These are phyloP conservation scores for Leucophenga maculata DNA, from an alignment of 2,888 invertebrate species.

Conservation along the genomic window DNA sequence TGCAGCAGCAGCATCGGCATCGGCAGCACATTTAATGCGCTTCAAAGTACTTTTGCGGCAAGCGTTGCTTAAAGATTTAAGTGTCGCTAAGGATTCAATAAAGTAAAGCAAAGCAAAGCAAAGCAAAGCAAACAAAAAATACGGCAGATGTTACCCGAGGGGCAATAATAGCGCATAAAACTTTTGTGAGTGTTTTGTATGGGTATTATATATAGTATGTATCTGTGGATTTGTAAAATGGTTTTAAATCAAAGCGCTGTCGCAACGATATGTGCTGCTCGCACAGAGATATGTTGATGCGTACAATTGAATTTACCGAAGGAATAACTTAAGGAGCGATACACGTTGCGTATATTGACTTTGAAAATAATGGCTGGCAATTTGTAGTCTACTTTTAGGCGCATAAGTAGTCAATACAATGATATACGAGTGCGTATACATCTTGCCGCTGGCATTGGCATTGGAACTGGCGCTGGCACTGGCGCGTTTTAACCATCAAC, in stretches of 20 bases:
- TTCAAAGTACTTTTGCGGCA: neutral
- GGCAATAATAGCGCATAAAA: constrained; percentile 17
- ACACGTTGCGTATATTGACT: constrained; percentile 29
- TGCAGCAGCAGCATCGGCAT: neutral
- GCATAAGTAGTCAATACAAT: constrained; percentile 49
- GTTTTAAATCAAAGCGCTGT: constrained; percentile 14
- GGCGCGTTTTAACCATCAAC: neutral
- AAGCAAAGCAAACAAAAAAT: neutral
- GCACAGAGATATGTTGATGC: neutral
- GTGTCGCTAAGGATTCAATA: neutral
- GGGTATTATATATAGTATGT: too few species aligned
- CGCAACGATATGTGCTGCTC: neutral
- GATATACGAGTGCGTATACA: constrained; percentile 62
- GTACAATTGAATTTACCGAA: constrained; percentile 12
- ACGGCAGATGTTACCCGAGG: constrained; percentile 15
- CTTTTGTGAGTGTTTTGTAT: neutral
- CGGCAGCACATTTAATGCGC: neutral
- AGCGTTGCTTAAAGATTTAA: constrained; percentile 3
- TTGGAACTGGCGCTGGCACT: too few species aligned
- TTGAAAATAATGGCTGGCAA: constrained; percentile 60
- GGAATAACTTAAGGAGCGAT: too few species aligned
- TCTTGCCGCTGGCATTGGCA: constrained; percentile 29
- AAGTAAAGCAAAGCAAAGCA: neutral
- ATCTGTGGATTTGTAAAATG: constrained; percentile 6
- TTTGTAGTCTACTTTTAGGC: constrained; percentile 57